phyloP scores from a whole-genome alignment of 2,113 vertebrate species.

The Diadophis punctatus region DNA sequence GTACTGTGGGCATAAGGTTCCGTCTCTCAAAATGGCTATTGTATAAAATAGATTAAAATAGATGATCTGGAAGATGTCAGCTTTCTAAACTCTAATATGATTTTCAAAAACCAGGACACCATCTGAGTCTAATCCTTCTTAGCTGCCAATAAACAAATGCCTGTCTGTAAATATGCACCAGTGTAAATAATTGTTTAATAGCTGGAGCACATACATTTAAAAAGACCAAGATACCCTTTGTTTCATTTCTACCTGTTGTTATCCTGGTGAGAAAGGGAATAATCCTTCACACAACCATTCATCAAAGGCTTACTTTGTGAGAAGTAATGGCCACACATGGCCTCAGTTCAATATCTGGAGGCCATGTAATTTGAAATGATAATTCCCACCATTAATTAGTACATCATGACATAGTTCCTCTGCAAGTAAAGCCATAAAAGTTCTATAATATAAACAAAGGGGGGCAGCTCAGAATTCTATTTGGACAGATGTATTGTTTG shows the following conservation, averaged over 20 bases:
- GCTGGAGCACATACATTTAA: background rate
- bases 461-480: slow-evolving; percentile 47
- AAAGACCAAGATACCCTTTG: background rate
- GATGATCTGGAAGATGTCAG: slow-evolving; percentile 7
- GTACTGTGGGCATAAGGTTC: too few species aligned
- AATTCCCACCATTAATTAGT: slow-evolving; percentile 37
- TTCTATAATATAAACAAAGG: slow-evolving; percentile 52
- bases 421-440: slow-evolving; percentile 60
- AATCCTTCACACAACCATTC: background rate
- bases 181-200: background rate
- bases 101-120: background rate
- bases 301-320: background rate
- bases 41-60: background rate
- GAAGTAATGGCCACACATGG: background rate
- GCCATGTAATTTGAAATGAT: background rate
- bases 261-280: background rate
- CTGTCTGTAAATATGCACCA: background rate
- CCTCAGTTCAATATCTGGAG: background rate
- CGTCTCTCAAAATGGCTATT: background rate
- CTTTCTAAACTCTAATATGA: background rate
- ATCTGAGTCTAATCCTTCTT: background rate
- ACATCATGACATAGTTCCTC: slow-evolving; percentile 18
- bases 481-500: slow-evolving; percentile 61
- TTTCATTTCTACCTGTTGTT: background rate
- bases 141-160: background rate